phyloP scores from a whole-genome alignment of 2,888 invertebrate species.

The Drosophila kanekoi region DNA sequence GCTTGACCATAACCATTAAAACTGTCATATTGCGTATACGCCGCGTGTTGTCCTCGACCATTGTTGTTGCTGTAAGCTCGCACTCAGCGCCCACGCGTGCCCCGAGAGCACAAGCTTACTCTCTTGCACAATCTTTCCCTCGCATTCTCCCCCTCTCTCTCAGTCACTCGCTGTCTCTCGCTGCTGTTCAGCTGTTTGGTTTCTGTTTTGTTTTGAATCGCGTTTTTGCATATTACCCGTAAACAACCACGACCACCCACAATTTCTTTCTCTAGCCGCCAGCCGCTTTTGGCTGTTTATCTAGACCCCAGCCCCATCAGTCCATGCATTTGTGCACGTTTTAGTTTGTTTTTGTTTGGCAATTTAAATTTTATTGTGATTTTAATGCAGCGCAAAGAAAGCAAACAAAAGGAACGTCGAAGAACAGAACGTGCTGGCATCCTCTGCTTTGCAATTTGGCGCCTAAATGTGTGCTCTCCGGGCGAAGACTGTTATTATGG shows the following conservation, averaged over 20 bases:
- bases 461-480: constrained; percentile 43
- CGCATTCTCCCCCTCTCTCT: not conserved
- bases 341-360: constrained; percentile 44
- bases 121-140: constrained; percentile 17
- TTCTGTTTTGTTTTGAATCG: constrained; percentile 74
- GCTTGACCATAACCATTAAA: constrained; percentile 83
- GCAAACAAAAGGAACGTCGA: constrained; percentile 36
- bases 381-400: constrained; percentile 54
- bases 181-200: constrained; percentile 60
- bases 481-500: constrained; percentile 26
- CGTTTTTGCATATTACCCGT: constrained; percentile 41
- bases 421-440: constrained; percentile 40
- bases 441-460: constrained; percentile 47
- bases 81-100: constrained; percentile 46
- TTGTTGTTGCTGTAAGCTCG: constrained; percentile 40
- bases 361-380: constrained; percentile 72
- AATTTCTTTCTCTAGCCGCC: constrained; percentile 1
- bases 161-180: not conserved
- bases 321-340: constrained; percentile 58
- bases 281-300: constrained; percentile 21
- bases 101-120: constrained; percentile 34
- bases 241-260: constrained; percentile 38
- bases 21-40: constrained; percentile 81
- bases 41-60: constrained; percentile 73
- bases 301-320: constrained; percentile 30